These are phyloP conservation scores for Agrilus mali DNA, from an alignment of 2,888 invertebrate species.

Conservation along the genomic window DNA sequence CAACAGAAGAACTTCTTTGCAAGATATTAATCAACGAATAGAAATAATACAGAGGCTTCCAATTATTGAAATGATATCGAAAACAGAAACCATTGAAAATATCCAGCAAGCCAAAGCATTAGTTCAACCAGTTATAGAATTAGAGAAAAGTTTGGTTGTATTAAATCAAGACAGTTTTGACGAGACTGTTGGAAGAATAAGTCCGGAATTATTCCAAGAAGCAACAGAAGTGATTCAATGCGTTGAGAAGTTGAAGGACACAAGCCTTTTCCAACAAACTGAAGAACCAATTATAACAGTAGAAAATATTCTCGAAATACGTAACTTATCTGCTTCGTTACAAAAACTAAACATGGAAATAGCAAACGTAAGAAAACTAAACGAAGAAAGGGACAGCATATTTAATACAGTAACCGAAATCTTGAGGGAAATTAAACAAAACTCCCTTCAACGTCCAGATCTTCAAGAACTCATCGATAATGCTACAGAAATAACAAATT, in stretches of 20 bases:
- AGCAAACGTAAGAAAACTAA: slow-evolving; percentile 18
- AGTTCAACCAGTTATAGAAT: slow-evolving; percentile 21
- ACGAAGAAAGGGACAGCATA: slow-evolving; percentile 18
- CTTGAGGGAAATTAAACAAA: slow-evolving; percentile 23
- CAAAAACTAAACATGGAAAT: slow-evolving; percentile 23
- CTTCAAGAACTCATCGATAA: slow-evolving; percentile 20
- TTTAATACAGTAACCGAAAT: slow-evolving; percentile 19
- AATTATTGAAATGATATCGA: slow-evolving; percentile 16
- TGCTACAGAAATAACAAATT: slow-evolving; percentile 25
- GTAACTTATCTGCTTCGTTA: slow-evolving; percentile 22
- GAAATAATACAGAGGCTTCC: slow-evolving; percentile 23
- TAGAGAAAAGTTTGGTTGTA: slow-evolving; percentile 23
- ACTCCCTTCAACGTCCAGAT: slow-evolving; percentile 10
- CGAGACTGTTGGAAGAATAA: slow-evolving; percentile 20
- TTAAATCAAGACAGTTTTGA: slow-evolving; percentile 22
- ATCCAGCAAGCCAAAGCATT: slow-evolving; percentile 14
- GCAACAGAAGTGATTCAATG: slow-evolving; percentile 25
- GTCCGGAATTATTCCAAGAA: slow-evolving; percentile 22
- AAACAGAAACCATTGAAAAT: slow-evolving; percentile 6
- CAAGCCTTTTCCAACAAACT: slow-evolving; percentile 17
- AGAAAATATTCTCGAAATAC: slow-evolving; percentile 23
- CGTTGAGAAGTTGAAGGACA: slow-evolving; percentile 24
- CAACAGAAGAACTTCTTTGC: slow-evolving; percentile 1
- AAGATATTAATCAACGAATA: slow-evolving; percentile 25
- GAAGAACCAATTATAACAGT: slow-evolving; percentile 17